These are phyloP conservation scores for Neolamprologus tretocephalus DNA, from an alignment of 2,113 vertebrate genomes.

Conservation along the genomic window DNA sequence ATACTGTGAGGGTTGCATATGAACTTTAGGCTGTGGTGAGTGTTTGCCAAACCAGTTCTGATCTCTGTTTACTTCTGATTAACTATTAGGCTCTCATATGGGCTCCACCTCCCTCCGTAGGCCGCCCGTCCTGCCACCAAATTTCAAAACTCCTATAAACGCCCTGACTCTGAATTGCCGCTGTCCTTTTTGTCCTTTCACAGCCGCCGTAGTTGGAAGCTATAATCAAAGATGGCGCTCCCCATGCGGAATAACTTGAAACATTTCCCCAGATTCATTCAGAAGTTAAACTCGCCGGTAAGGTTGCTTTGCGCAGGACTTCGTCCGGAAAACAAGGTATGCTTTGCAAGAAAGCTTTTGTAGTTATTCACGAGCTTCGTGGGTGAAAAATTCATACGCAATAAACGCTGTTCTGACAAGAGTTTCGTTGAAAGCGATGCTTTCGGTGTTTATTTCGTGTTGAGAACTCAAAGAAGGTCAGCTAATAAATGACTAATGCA, in stretches of 20 bases:
- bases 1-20: not conserved
- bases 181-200: not conserved
- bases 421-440: not conserved
- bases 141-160: not conserved
- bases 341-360: not conserved
- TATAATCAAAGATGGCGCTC: conserved; percentile 65
- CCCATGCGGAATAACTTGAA: conserved; percentile 30
- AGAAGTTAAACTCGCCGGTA: not conserved
- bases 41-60: not conserved
- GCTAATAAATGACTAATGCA: not conserved
- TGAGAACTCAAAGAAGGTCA: not conserved
- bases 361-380: not conserved
- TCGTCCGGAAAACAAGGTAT: conserved; percentile 22
- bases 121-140: not conserved
- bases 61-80: not conserved
- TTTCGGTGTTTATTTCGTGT: not conserved
- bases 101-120: not conserved
- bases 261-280: conserved; percentile 19
- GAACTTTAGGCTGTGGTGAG: not conserved
- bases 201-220: conserved; percentile 46
- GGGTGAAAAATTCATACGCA: fast-evolving
- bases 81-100: not conserved
- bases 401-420: not conserved
- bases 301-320: not conserved
- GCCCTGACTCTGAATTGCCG: not conserved